Conservation (phyloP, 92 coral and sea anemone species). For the Scolanthus callimorphus region DNA sequence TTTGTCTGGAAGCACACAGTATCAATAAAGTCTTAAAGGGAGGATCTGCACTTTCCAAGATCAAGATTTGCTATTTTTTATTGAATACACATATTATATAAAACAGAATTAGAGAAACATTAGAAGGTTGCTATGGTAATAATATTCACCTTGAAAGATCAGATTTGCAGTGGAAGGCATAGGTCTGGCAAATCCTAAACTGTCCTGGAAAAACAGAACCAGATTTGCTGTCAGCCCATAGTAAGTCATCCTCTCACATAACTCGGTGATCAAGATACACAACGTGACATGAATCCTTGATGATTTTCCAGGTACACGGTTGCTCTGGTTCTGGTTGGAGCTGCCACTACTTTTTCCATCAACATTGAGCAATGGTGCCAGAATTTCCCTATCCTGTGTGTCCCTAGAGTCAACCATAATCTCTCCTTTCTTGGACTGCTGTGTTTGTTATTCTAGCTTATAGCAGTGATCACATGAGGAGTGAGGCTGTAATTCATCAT, state of each 20-base stretch:
- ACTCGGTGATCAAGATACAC: slow-evolving; percentile 80
- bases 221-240: slow-evolving; percentile 84
- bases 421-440: too few species aligned
- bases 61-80: too few species aligned
- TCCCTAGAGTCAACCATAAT: background rate
- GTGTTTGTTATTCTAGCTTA: too few species aligned
- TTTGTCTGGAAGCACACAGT: too few species aligned
- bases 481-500: too few species aligned
- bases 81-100: too few species aligned
- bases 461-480: too few species aligned
- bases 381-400: slow-evolving; percentile 6
- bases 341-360: slow-evolving; percentile 9
- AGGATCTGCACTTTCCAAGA: too few species aligned
- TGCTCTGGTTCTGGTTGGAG: background rate
- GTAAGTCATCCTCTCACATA: slow-evolving; percentile 83
- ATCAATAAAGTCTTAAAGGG: too few species aligned
- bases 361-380: slow-evolving; percentile 15
- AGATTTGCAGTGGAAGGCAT: slow-evolving; percentile 64
- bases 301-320: slow-evolving; percentile 44
- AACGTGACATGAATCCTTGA: slow-evolving; percentile 38
- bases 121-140: too few species aligned
- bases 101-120: too few species aligned
- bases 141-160: slow-evolving; percentile 77
- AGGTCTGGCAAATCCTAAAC: slow-evolving; percentile 23
- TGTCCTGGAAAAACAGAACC: slow-evolving; percentile 51